These are phyloP conservation scores for Drosophila lowei DNA, from an alignment of 1,140 invertebrate genomes.

Conservation along the genomic window DNA sequence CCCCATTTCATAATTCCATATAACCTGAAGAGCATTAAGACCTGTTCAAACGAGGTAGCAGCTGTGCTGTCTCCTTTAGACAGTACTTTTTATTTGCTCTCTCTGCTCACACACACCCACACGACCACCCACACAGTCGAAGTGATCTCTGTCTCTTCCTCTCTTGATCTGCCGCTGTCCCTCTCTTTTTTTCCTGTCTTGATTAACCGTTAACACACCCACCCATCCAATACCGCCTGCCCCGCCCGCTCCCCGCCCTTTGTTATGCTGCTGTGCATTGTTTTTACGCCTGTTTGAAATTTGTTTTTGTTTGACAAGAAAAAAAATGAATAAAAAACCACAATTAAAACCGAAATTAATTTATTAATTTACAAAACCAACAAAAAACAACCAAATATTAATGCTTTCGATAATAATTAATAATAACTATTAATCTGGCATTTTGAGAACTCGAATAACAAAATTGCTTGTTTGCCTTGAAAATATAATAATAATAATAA, in stretches of 20 bases:
- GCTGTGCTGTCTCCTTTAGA: too few species aligned
- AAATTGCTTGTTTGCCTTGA: constrained; percentile 74
- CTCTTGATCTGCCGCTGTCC: not conserved
- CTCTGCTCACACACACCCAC: too few species aligned
- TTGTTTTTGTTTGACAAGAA: constrained; percentile 73
- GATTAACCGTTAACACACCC: constrained; percentile 44
- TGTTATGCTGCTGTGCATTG: constrained; percentile 62
- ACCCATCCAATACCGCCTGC: not conserved
- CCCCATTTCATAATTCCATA: too few species aligned
- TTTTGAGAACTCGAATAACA: constrained; percentile 65
- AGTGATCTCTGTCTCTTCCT: not conserved
- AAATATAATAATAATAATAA: constrained; percentile 13
- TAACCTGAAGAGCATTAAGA: too few species aligned
- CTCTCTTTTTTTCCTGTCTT: constrained; percentile 10
- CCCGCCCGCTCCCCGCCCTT: not conserved
- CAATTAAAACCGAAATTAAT: constrained; percentile 54
- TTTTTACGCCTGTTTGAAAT: constrained; percentile 76
- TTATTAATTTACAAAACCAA: constrained; percentile 51
- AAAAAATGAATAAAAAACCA: constrained; percentile 16
- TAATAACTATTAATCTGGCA: constrained; percentile 52
- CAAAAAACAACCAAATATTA: constrained; percentile 36
- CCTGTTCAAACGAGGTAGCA: too few species aligned
- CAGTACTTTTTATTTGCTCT: too few species aligned
- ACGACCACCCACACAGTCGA: not conserved
- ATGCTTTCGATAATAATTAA: constrained; percentile 44